phyloP scores from a whole-genome alignment of 1,140 invertebrate species.

The Contarinia nasturtii region DNA sequence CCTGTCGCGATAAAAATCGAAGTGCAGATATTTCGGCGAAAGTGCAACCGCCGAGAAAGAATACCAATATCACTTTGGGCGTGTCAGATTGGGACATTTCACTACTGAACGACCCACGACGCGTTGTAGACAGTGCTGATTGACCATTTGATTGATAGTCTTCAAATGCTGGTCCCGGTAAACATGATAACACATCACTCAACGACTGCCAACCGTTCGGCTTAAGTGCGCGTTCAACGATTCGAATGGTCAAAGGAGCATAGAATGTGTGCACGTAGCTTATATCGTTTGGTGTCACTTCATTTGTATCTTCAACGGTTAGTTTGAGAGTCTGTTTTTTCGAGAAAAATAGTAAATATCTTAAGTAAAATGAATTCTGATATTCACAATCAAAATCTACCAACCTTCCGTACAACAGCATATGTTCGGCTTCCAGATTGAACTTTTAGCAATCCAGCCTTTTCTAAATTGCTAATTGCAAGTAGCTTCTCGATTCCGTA shows the following conservation, averaged over 20 bases:
- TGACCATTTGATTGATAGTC: conserved; percentile 30
- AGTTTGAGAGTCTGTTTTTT: conserved; percentile 50
- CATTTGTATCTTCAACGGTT: conserved; percentile 71
- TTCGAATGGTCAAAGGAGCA: conserved; percentile 76
- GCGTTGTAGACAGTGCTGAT: conserved; percentile 24
- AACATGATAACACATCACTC: conserved; percentile 38
- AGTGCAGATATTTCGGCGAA: conserved; percentile 89
- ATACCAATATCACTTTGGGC: conserved; percentile 69
- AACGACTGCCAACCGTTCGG: conserved; percentile 36
- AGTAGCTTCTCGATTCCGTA: conserved; percentile 79
- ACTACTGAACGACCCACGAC: conserved; percentile 36
- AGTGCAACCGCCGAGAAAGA: conserved; percentile 92
- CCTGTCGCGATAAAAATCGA: conserved; percentile 76
- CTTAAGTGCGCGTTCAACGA: conserved; percentile 68
- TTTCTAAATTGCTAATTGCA: conserved; percentile 72
- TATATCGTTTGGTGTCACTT: conserved; percentile 71
- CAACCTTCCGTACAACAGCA: conserved; percentile 48
- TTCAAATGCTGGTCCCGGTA: conserved; percentile 37
- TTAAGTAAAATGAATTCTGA: too few species aligned
- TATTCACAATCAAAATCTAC: too few species aligned
- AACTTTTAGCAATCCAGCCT: conserved; percentile 56
- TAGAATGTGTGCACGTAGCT: conserved; percentile 88
- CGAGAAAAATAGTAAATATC: conserved; percentile 4
- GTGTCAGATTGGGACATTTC: conserved; percentile 45
- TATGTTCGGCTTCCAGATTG: conserved; percentile 52